These are phyloP conservation scores for Sarcophilus harrisii DNA, from an alignment of 2,797 vertebrate genomes.

Conservation along the genomic window DNA sequence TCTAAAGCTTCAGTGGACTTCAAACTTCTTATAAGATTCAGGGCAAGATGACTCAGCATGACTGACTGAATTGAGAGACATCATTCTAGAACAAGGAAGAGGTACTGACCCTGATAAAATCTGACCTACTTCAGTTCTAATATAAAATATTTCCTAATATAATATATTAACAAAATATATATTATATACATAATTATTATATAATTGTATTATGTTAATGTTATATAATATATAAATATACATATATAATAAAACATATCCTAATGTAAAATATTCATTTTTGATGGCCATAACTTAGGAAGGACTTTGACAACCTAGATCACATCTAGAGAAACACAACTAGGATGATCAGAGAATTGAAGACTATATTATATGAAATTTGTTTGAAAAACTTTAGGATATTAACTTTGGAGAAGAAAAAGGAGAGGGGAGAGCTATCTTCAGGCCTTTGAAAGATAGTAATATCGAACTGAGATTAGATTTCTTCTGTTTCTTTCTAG, in stretches of 20 bases:
- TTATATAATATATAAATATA: too few species aligned
- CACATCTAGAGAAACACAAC: background rate
- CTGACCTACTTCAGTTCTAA: background rate
- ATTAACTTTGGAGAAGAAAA: background rate
- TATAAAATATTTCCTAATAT: background rate
- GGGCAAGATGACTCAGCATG: background rate
- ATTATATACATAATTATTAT: too few species aligned
- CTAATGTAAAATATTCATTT: background rate
- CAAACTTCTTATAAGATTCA: background rate
- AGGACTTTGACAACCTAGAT: background rate
- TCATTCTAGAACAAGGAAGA: background rate
- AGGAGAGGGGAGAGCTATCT: background rate
- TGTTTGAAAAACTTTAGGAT: background rate
- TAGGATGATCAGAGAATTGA: background rate
- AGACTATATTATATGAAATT: background rate
- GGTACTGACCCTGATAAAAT: background rate
- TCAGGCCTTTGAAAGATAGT: background rate
- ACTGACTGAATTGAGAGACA: background rate
- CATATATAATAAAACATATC: background rate
- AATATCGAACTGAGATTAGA: background rate
- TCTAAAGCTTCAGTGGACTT: background rate
- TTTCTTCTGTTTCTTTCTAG: background rate
- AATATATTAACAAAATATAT: too few species aligned
- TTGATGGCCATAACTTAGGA: background rate
- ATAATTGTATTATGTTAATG: too few species aligned